phyloP scores from a whole-genome alignment of 2,797 vertebrate species.

The Antennarius maculatus region DNA sequence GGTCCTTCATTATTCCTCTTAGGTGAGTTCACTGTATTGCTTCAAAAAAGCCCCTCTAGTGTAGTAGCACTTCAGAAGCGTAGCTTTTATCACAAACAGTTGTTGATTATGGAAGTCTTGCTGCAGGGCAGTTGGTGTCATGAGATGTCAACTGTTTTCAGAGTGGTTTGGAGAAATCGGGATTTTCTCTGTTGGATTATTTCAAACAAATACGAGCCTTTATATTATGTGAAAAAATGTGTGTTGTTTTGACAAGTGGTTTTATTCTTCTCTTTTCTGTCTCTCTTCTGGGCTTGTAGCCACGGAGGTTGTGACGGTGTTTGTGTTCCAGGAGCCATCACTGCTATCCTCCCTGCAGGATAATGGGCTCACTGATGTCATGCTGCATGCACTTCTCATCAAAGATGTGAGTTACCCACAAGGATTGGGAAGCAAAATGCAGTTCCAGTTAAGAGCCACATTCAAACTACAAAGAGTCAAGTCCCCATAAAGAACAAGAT shows the following conservation, averaged over 20 bases:
- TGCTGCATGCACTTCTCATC: constrained; percentile 96
- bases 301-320: constrained; percentile 98
- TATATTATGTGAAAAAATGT: not conserved
- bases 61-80: not conserved
- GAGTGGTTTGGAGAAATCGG: too few species aligned
- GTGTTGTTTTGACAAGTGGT: constrained; percentile 8
- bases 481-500: too few species aligned
- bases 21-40: constrained; percentile 79
- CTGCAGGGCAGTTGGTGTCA: too few species aligned
- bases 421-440: not conserved
- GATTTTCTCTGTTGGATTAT: too few species aligned
- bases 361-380: constrained; percentile 97
- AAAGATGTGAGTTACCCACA: constrained; percentile 86
- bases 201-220: not conserved
- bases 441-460: too few species aligned
- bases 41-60: constrained; percentile 15
- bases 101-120: too few species aligned
- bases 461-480: too few species aligned
- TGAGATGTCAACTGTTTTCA: too few species aligned
- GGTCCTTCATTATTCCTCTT: constrained; percentile 96
- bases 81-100: not conserved
- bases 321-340: constrained; percentile 99
- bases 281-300: constrained; percentile 77
- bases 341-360: constrained; percentile 96
- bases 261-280: constrained; percentile 20